These are phyloP conservation scores for Chiridota heheva DNA, from an alignment of 35 echinoderm and acorn worm species.

Conservation along the genomic window DNA sequence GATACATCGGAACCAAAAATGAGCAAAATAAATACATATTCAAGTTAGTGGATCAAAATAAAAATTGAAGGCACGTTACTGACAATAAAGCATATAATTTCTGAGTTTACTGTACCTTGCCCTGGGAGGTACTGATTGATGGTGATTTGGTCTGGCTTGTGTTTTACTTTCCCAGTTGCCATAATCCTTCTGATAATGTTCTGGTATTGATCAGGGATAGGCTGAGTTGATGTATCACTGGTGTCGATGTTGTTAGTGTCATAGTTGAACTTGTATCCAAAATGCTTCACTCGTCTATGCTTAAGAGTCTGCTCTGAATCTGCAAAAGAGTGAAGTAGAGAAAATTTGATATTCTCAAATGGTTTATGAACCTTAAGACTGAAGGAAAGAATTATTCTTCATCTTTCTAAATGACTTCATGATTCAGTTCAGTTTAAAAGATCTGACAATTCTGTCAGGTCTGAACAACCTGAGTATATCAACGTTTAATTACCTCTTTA, in stretches of 20 bases:
- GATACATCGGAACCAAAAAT: background rate
- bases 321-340: too few species aligned
- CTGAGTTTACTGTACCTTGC: slow-evolving; percentile 72
- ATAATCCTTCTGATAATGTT: slow-evolving; percentile 76
- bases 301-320: slow-evolving; percentile 78
- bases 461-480: too few species aligned
- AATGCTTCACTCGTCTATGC: slow-evolving; percentile 86
- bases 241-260: slow-evolving; percentile 83
- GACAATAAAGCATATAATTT: background rate
- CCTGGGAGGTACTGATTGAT: slow-evolving; percentile 98
- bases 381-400: too few species aligned
- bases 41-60: background rate
- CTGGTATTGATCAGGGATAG: slow-evolving; percentile 47
- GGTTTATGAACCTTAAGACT: too few species aligned
- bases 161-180: slow-evolving; percentile 70
- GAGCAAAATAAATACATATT: background rate
- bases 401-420: too few species aligned
- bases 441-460: too few species aligned
- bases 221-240: slow-evolving; percentile 59
- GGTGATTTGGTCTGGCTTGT: slow-evolving; percentile 83
- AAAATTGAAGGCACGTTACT: background rate
- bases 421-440: too few species aligned
- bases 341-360: too few species aligned
- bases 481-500: too few species aligned
- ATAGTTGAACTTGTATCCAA: slow-evolving; percentile 94